Evolutionary conservation across 2,888 invertebrate genomes (phyloP).

Genomic region (Brachycybe producta): DNA sequence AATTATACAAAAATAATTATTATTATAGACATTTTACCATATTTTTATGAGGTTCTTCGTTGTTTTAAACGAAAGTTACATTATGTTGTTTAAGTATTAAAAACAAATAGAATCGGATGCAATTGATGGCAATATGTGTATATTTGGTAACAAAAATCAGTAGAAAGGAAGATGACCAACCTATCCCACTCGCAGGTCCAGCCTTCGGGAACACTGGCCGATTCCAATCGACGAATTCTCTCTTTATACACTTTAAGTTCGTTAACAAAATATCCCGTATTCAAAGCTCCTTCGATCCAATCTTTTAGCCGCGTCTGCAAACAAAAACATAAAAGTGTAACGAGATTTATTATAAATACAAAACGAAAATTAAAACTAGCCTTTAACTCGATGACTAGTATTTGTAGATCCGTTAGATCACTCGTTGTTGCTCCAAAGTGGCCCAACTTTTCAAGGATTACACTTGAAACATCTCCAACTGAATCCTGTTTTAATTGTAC

Average conservation of each 20-base stretch:
- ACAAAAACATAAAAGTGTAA: conserved; percentile 7
- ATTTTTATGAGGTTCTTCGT: too few species aligned
- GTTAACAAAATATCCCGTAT: conserved; percentile 44
- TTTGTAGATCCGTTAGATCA: conserved; percentile 13
- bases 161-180: conserved; percentile 38
- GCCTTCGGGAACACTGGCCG: conserved; percentile 50
- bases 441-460: conserved; percentile 10
- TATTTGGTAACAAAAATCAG: too few species aligned
- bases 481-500: not conserved
- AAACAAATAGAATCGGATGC: too few species aligned
- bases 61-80: too few species aligned
- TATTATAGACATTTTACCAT: too few species aligned
- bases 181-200: conserved; percentile 63
- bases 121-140: too few species aligned
- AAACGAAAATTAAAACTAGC: conserved; percentile 8
- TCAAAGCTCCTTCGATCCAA: conserved; percentile 47
- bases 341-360: not conserved
- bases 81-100: too few species aligned
- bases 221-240: conserved; percentile 48
- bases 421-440: conserved; percentile 1
- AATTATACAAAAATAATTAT: too few species aligned
- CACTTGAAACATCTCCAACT: conserved; percentile 3
- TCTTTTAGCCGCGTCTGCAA: conserved; percentile 50
- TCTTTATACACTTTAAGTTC: conserved; percentile 48
- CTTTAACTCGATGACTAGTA: too few species aligned